Evolutionary conservation across 2,797 vertebrate genomes (phyloP).

Genomic region (Melanotaenia boesemani): DNA sequence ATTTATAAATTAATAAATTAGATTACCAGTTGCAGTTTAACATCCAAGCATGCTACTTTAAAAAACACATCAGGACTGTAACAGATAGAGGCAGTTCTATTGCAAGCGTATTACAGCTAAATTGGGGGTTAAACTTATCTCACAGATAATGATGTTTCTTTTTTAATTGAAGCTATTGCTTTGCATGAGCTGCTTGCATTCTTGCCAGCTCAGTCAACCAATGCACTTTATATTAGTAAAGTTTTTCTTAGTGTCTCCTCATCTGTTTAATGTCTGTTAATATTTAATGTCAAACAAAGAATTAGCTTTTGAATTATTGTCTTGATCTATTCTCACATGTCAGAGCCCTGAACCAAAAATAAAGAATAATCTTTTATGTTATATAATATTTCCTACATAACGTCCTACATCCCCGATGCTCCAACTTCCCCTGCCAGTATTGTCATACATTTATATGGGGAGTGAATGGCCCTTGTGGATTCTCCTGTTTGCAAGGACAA

Average conservation of each 20-base stretch:
- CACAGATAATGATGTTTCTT: neutral
- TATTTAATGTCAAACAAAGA: too few relatives aligned
- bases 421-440: conserved; percentile 41
- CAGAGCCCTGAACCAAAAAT: too few relatives aligned
- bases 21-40: too few relatives aligned
- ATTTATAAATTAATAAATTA: too few relatives aligned
- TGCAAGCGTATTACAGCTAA: neutral
- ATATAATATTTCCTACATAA: too few relatives aligned
- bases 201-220: neutral
- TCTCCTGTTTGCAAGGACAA: conserved; percentile 25
- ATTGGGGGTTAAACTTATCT: neutral
- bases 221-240: too few relatives aligned
- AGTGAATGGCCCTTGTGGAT: conserved; percentile 24
- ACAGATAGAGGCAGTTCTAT: neutral
- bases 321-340: too few relatives aligned
- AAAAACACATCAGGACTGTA: neutral
- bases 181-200: neutral
- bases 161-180: neutral
- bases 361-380: neutral
- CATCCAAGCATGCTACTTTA: neutral
- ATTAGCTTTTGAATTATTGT: too few relatives aligned
- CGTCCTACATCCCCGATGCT: neutral
- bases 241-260: too few relatives aligned
- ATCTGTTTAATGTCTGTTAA: too few relatives aligned
- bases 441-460: conserved; percentile 46